Percentiles rank a stretch among this genome's conserved stretches.
Conservation (phyloP, 2,113 vertebrate genomes). For the Syngnathus scovelli region DNA sequence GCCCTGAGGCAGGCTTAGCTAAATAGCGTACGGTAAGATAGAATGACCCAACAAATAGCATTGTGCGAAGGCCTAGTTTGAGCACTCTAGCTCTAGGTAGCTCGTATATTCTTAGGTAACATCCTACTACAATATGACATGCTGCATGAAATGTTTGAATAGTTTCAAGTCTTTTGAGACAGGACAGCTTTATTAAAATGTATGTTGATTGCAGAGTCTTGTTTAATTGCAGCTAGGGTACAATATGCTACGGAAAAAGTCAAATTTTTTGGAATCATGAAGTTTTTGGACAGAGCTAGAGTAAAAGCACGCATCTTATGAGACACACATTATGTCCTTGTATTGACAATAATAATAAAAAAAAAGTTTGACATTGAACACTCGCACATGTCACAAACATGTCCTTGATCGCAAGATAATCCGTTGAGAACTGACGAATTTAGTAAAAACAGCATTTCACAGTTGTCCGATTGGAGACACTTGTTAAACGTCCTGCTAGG, state of each 20-base stretch:
- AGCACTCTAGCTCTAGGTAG: conserved; percentile 8
- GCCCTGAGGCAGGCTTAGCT: conserved; percentile 42
- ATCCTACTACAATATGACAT: neutral
- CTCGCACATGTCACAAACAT: neutral
- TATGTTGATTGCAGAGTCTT: neutral
- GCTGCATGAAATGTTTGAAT: neutral
- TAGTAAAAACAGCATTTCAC: neutral
- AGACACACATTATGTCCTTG: neutral
- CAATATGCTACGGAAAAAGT: neutral
- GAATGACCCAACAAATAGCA: conserved; percentile 50
- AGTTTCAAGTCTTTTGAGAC: neutral
- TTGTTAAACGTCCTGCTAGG: too few species aligned
- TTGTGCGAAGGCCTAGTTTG: conserved; percentile 18
- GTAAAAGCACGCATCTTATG: neutral
- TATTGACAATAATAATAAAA: neutral
- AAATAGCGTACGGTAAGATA: conserved; percentile 49
- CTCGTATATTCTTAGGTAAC: neutral
- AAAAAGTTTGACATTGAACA: neutral
- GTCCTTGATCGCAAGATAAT: neutral
- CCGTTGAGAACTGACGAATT: neutral
- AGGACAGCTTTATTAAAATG: neutral
- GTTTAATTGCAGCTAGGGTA: too few species aligned
- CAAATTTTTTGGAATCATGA: neutral
- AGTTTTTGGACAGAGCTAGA: neutral
- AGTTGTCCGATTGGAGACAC: neutral